Evolutionary conservation across 2,113 vertebrate genomes (phyloP).

Genomic region (Oxyura jamaicensis): DNA sequence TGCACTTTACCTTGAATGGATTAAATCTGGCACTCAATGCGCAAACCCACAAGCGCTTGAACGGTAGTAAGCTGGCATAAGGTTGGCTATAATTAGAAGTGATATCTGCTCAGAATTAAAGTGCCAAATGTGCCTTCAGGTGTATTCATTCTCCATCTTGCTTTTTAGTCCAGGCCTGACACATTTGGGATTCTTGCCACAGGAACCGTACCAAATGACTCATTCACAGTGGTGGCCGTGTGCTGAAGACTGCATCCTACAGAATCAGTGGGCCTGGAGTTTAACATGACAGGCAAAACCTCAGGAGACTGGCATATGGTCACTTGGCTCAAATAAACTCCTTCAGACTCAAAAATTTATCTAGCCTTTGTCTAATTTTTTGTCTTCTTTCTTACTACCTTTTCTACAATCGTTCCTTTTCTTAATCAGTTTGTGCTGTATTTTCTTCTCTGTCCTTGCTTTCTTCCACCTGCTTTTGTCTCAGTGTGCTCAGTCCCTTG

Average conservation of each 20-base stretch:
- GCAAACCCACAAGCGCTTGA: conserved; percentile 37
- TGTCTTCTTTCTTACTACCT: background rate
- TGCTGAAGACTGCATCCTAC: conserved; percentile 34
- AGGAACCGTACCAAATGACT: conserved; percentile 70
- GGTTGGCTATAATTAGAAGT: conserved; percentile 68
- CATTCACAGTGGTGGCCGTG: conserved; percentile 48
- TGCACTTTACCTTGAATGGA: conserved; percentile 58
- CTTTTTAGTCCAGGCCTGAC: conserved; percentile 68
- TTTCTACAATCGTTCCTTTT: background rate
- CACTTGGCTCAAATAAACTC: conserved; percentile 2
- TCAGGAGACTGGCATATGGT: conserved; percentile 60
- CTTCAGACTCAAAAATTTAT: background rate
- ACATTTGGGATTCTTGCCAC: conserved; percentile 69
- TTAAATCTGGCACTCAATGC: conserved; percentile 53
- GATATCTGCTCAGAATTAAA: conserved; percentile 55
- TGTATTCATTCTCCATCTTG: conserved; percentile 64
- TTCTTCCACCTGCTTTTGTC: background rate
- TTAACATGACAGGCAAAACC: conserved; percentile 47
- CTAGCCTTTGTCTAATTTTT: background rate
- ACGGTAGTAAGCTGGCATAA: conserved; percentile 64
- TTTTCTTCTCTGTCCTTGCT: background rate
- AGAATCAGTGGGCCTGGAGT: conserved; percentile 44
- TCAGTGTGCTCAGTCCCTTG: background rate
- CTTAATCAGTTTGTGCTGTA: background rate
- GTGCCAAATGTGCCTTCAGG: conserved; percentile 71